Evolutionary conservation across 2,888 invertebrate species (phyloP).

Genomic region (Nemotelus nigrinus): DNA sequence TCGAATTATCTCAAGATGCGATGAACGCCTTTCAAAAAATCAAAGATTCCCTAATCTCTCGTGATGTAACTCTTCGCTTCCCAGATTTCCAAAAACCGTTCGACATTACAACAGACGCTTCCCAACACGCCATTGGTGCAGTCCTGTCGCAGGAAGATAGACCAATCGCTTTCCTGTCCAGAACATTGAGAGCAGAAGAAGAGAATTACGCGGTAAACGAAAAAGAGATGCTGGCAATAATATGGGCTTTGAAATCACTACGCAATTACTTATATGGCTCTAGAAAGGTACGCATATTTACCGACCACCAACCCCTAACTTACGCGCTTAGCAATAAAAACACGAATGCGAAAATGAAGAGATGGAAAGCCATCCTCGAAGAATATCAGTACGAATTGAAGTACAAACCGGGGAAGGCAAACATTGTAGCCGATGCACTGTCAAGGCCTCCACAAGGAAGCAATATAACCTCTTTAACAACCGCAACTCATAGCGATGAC

Average conservation of each 20-base stretch:
- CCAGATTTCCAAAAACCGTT: no score
- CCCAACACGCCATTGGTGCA: neutral
- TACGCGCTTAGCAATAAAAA: slow-evolving; percentile 14
- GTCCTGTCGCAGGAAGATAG: neutral
- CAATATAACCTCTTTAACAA: no score
- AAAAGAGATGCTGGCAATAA: slow-evolving; percentile 6
- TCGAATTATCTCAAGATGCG: no score
- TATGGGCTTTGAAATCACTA: neutral
- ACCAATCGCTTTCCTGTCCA: neutral
- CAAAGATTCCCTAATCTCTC: neutral
- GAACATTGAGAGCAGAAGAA: neutral
- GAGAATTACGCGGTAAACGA: slow-evolving; percentile 2
- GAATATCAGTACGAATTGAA: neutral
- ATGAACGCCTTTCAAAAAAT: neutral
- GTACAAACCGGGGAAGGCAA: slow-evolving; percentile 5
- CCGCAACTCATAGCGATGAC: no score
- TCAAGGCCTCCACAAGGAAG: neutral
- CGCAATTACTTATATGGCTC: slow-evolving; percentile 8
- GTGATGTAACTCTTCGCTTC: no score
- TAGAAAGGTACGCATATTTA: neutral
- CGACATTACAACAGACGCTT: neutral
- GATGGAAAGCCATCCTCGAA: neutral
- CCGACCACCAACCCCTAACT: slow-evolving; percentile 3
- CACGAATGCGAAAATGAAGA: neutral
- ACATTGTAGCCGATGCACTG: slow-evolving; percentile 1